phyloP scores from a whole-genome alignment of 2,888 invertebrate species.

The Rosalia funebris region DNA sequence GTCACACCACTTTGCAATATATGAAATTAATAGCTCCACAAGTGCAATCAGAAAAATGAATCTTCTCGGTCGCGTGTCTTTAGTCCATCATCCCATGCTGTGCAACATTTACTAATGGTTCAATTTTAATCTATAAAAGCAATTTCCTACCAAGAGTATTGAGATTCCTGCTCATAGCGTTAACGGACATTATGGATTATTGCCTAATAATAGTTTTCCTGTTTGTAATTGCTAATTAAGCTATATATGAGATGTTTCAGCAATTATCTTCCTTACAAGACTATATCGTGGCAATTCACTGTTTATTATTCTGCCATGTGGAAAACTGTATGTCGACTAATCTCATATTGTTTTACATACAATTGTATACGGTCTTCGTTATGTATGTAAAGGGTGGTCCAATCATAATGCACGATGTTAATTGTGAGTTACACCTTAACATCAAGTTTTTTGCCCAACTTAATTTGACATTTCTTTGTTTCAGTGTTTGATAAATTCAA shows the following conservation, averaged over 20 bases:
- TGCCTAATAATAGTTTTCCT: slow-evolving; percentile 5
- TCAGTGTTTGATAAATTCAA: no score
- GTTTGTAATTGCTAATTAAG: slow-evolving; percentile 2
- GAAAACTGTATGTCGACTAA: neutral
- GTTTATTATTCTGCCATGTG: neutral
- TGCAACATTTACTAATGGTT: slow-evolving; percentile 5
- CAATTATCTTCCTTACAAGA: neutral
- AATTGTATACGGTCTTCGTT: neutral
- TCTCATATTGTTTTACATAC: neutral
- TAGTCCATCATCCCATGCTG: slow-evolving; percentile 2
- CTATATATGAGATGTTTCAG: neutral
- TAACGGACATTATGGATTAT: neutral
- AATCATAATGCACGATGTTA: no score
- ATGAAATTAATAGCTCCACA: neutral
- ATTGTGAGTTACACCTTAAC: no score
- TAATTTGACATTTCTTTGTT: no score
- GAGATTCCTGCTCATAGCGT: neutral
- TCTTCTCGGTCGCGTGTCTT: slow-evolving; percentile 2
- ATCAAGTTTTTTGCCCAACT: no score
- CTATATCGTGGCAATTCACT: neutral
- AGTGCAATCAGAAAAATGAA: neutral
- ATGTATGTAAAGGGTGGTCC: no score
- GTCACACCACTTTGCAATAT: neutral
- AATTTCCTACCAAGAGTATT: neutral
- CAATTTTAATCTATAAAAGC: slow-evolving; percentile 8